Evolutionary conservation across 2,113 vertebrate genomes (phyloP), one percentile per base, ranked within the genome.

Genomic region (Serinus canaria): DNA sequence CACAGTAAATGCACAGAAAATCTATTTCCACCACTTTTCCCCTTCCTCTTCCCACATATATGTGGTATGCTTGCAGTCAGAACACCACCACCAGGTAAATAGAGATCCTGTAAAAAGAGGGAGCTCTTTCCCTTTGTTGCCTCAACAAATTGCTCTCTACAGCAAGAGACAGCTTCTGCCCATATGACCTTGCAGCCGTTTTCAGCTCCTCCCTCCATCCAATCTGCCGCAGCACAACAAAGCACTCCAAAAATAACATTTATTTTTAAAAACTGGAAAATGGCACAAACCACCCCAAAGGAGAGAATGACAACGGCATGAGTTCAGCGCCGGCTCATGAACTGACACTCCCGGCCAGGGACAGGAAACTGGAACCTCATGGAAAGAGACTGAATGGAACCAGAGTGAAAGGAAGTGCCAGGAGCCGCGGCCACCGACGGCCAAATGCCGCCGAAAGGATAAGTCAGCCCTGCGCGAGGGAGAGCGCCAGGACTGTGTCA

Each of bases 201-300:
- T 68, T 73, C 63, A 87, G 75, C 83, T 89, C 81, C 79, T 69
- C 79, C 59, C 67, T 87, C 79, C 52, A 35, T 7, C 39, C 80
- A 22, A 58, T 66, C 67, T 43, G 60, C 90, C 11, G 25, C 73
- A 92, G 90, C 31, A 20, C 89, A 87, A 94, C 85, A 53, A 75
- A 92, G 66, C 7, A 13, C 52, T 94, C 95, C 96, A 96, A 96
- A 84, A 97, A 93, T 55, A 97, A 97, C 60, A 20, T 84, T 94
- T 94, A 31, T 46, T 84, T 93, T 87, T 66, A 70, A 90, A 95
- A 89, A 82, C 78, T 97, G 89, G 94, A 91, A 96, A 95, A 95
- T 95, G 95, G 96, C 88, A 94, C 62, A 90, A 92, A 90, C 69
- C 90, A 64, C 87, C 82, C 94, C 76, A 58, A 89, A 96, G 79